Conservation (phyloP, 2,888 invertebrate species). For the Plagiodera versicolora region DNA sequence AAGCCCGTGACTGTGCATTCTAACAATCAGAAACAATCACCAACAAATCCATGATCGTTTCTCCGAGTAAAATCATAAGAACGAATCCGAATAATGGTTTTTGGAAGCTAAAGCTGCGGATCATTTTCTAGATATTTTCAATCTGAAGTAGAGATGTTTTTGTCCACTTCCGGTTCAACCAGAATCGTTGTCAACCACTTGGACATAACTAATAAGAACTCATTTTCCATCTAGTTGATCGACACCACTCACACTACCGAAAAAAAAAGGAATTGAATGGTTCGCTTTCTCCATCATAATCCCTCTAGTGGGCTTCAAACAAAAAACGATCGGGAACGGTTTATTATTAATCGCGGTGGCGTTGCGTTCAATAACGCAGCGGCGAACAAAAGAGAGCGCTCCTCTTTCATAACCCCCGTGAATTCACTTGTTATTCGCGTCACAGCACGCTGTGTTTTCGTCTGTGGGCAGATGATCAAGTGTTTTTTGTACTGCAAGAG, state of each 20-base stretch:
- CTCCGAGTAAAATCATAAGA: too few species aligned
- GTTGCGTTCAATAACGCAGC: constrained; percentile 31
- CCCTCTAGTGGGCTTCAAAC: constrained; percentile 25
- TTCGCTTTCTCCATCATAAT: neutral
- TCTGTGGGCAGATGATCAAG: constrained; percentile 49
- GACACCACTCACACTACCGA: neutral
- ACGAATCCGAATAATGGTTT: too few species aligned
- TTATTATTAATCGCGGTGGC: constrained; percentile 43
- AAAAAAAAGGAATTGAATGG: neutral
- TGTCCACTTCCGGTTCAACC: too few species aligned
- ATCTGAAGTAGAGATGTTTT: too few species aligned
- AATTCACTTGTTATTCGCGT: constrained; percentile 44
- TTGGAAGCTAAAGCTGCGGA: too few species aligned
- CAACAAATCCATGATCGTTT: too few species aligned
- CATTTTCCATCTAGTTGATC: neutral
- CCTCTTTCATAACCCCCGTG: constrained; percentile 33
- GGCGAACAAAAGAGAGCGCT: constrained; percentile 42
- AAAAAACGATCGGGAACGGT: constrained; percentile 49
- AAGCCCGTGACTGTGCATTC: too few species aligned
- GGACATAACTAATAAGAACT: neutral
- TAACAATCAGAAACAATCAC: too few species aligned
- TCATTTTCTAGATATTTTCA: too few species aligned
- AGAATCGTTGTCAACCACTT: neutral
- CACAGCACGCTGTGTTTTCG: constrained; percentile 42
- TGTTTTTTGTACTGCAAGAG: constrained; percentile 37